Evolutionary conservation across 2,113 vertebrate genomes (phyloP), one percentile per base, ranked within the genome.

Genomic region (Sylvietta virens): DNA sequence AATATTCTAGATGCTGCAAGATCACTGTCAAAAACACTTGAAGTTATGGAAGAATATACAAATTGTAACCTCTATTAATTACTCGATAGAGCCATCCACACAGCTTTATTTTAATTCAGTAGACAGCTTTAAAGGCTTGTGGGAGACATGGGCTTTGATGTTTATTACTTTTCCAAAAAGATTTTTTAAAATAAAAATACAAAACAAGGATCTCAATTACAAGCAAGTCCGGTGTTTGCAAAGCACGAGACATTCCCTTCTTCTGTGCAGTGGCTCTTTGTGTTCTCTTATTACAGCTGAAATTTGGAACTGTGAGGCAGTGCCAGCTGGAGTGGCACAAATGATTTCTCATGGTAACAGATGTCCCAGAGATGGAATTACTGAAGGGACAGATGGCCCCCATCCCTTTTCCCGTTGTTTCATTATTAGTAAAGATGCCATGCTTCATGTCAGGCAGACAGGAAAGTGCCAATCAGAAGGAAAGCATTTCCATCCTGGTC

Each of bases 301-400:
- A 83, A 66, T 66, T 70, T 58, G 28, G 76, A 90, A 51, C 82
- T 81, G 76, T 53, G 88, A 94, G 91, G 67, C 77, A 51, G 60
- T 88, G 91, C 94, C 95, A 96, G 92, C 91, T 97, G 96, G 95
- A 96, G 86, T 67, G 83, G 93, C 89, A 92, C 81, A 79, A 91
- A 91, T 30, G 30, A 60, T 89, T 92, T 92, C 89, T 91, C 78
- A 57, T 37, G 40, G 89, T 71, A 96, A 61, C 93, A 96, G 94
- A 95, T 95, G 95, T 95, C 95, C 92, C 15, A 2, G 73, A 72
- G 77, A 92, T 76, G 77, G 53, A 91, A 84, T 91, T 92, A 71
- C 81, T 71, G 33, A 88, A 81, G 86, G 92, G 92, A 90, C 95
- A 96, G 88, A 94, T 96, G 96, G 94, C 91, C 77, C 48, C 80